Percentiles rank a stretch among this genome's conserved stretches.
Conservation (phyloP, 2,113 vertebrate species). For the pig (Sus scrofa) region DNA sequence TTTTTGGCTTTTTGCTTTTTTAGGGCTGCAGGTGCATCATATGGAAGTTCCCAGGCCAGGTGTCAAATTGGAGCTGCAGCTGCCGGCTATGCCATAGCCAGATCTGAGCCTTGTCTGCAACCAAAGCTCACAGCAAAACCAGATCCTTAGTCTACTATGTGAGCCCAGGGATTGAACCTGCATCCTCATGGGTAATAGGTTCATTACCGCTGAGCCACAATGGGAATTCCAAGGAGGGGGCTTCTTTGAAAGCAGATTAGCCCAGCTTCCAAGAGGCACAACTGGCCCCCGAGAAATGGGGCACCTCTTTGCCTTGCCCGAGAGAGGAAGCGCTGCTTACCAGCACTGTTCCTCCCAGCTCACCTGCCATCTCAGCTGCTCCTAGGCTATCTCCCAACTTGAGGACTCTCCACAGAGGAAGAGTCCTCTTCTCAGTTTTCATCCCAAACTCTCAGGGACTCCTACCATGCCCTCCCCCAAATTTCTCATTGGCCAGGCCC, state of each 20-base stretch:
- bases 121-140: too few species aligned
- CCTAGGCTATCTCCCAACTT: background rate
- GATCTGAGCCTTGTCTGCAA: too few species aligned
- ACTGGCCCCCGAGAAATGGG: background rate
- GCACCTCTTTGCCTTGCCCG: background rate
- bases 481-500: background rate
- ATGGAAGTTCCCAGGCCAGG: too few species aligned
- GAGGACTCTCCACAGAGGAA: background rate
- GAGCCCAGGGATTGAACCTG: too few species aligned
- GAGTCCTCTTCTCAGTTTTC: background rate
- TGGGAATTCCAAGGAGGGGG: background rate
- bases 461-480: background rate
- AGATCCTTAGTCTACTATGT: too few species aligned
- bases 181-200: too few species aligned
- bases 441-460: background rate
- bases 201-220: too few species aligned
- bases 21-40: too few species aligned
- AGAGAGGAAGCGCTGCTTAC: background rate
- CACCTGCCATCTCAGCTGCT: background rate
- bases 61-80: too few species aligned
- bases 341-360: background rate
- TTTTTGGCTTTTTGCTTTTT: too few species aligned
- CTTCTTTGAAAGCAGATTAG: background rate
- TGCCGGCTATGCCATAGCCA: too few species aligned
- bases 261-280: background rate